Evolutionary conservation across 35 echinoderm and acorn worm species (phyloP), one percentile per base, ranked within the genome.

Genomic region (Ophiothrix spiculata): DNA sequence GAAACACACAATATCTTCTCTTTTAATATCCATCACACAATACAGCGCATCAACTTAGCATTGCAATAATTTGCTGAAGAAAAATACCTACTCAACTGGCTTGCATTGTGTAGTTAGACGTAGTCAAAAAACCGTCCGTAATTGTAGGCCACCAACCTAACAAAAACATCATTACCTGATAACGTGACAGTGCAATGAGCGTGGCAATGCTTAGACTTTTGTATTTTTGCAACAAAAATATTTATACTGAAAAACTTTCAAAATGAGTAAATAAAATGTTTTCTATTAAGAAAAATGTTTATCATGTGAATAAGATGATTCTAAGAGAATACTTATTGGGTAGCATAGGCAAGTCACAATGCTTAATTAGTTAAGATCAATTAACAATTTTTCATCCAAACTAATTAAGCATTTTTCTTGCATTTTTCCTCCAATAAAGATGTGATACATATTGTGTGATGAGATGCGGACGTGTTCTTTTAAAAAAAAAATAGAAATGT

Each of bases 391-490:
- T n/a, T n/a, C n/a, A n/a, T n/a, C n/a, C n/a, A n/a, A n/a, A n/a
- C n/a, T n/a, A n/a, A n/a, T n/a, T n/a, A n/a, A n/a, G n/a, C n/a
- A n/a, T n/a, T n/a, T n/a, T 25, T 69, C 60, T 69, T 4, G 29
- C 60, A 69, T 25, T 6, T 15, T 25, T n/a, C 17, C 60, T 69
- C 60, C n/a, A 69, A 4, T 54, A 11, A 25, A 25, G 60, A 69
- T 69, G 60, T 69, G 60, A 69, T 28, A 69, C 6, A 69, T 69
- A 69, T 69, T 69, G 60, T 69, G 60, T 69, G 60, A 28, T 69
- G 60, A 69, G 23, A 69, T 15, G 17, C n/a, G n/a, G n/a, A n/a
- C n/a, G n/a, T 69, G 17, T 69, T 69, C 17, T 69, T 10, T 49
- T 10, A 6, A 49, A 49, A 49, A 19, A 49, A 10, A 10, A 69